Conservation (phyloP, 2,113 vertebrate species). For the Antechinus flavipes region DNA sequence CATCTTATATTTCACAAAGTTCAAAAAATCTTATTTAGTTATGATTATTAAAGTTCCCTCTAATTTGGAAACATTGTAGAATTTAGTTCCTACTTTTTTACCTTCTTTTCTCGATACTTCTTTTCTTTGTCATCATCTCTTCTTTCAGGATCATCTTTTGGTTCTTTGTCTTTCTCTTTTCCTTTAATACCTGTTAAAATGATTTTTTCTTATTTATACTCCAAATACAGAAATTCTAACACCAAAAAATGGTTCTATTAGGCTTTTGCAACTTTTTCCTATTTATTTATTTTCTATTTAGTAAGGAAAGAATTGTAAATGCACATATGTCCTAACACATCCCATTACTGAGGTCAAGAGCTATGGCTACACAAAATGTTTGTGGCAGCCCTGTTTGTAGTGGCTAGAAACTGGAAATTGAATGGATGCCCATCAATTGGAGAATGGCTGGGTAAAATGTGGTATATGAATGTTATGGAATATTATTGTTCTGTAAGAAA, state of each 20-base stretch:
- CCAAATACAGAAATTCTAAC: neutral
- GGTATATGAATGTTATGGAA: no score
- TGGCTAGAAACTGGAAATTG: no score
- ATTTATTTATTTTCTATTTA: neutral
- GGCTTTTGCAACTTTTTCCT: neutral
- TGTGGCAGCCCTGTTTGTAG: no score
- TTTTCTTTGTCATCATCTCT: constrained; percentile 75
- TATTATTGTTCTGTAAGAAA: no score
- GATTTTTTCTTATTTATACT: constrained; percentile 42
- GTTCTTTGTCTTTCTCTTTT: constrained; percentile 78
- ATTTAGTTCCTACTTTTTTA: constrained; percentile 61
- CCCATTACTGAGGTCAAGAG: neutral
- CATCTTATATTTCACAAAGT: no score
- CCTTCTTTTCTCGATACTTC: constrained; percentile 82
- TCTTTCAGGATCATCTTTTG: constrained; percentile 73
- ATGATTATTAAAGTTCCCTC: rapidly evolving
- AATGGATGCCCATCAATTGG: no score
- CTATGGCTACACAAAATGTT: no score
- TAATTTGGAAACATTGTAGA: rapidly evolving
- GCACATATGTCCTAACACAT: neutral
- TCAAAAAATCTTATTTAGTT: neutral
- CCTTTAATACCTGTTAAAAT: constrained; percentile 77
- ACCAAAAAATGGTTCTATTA: neutral
- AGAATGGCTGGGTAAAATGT: no score
- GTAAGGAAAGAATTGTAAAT: neutral